A percentile compares a stretch with the other conserved stretches of the same genome.
These are phyloP conservation scores for Poecilia velifera DNA, from an alignment of 2,797 vertebrate genomes.

Conservation along the genomic window DNA sequence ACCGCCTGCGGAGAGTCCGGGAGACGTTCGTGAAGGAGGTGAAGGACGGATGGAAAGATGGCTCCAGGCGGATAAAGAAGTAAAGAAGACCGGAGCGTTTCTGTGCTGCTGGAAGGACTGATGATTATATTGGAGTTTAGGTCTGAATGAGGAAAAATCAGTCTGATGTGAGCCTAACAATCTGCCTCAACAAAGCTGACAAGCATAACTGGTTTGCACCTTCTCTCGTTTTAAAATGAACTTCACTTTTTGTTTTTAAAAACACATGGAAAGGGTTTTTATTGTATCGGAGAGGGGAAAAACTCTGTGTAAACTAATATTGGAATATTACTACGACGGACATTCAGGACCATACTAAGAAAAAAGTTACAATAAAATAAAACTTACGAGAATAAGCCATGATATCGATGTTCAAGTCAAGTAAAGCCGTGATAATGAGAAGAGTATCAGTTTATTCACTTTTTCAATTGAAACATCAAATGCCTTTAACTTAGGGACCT, in stretches of 20 bases:
- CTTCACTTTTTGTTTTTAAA: background rate
- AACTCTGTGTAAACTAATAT: background rate
- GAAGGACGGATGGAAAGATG: constrained; percentile 70
- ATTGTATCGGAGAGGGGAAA: background rate
- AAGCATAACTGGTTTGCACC: background rate
- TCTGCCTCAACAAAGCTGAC: background rate
- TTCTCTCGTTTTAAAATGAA: background rate
- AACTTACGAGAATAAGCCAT: too few species aligned
- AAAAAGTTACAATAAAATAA: too few species aligned
- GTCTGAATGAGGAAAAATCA: background rate
- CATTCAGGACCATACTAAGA: too few species aligned
- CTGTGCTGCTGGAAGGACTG: background rate
- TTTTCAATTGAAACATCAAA: background rate
- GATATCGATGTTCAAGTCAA: too few species aligned
- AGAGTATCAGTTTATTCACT: background rate
- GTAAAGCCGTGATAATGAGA: too few species aligned
- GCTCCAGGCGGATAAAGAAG: constrained; percentile 69
- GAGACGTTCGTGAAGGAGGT: constrained; percentile 72
- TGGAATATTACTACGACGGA: background rate
- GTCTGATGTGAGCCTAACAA: background rate
- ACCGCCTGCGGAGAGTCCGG: constrained; percentile 56
- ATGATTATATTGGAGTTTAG: background rate
- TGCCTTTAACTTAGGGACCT: background rate
- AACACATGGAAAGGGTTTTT: background rate
- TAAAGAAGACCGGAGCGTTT: constrained; percentile 25